phyloP scores from a whole-genome alignment of 2,888 invertebrate species.

The Mayetiola destructor region DNA sequence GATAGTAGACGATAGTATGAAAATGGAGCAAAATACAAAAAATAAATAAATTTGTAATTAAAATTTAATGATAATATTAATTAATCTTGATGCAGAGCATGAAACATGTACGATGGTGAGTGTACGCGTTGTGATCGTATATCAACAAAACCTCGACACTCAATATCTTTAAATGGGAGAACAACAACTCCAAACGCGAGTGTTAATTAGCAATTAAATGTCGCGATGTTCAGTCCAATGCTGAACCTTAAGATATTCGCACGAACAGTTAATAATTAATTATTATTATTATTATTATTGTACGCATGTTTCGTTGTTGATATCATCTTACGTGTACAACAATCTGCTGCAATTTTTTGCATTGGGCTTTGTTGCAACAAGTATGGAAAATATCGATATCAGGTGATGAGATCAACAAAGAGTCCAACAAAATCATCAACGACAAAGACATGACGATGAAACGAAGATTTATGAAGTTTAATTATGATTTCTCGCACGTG shows the following conservation, averaged over 20 bases:
- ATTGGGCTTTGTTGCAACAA: not conserved
- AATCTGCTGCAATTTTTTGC: not conserved
- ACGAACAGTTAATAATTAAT: too few relatives aligned
- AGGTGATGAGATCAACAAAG: not conserved
- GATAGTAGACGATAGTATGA: too few relatives aligned
- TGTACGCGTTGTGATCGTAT: not conserved
- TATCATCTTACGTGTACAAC: too few relatives aligned
- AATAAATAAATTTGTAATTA: slow-evolving; percentile 1
- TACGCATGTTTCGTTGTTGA: too few relatives aligned
- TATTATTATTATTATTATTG: too few relatives aligned
- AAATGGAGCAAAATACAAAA: too few relatives aligned
- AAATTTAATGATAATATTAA: slow-evolving; percentile 1
- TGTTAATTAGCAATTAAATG: slow-evolving; percentile 12
- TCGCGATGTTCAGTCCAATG: not conserved
- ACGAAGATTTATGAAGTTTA: slow-evolving; percentile 9
- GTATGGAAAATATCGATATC: not conserved
- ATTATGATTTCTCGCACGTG: not conserved
- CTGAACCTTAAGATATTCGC: too few relatives aligned
- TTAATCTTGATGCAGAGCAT: not conserved
- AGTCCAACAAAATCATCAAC: not conserved
- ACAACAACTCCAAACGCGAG: not conserved
- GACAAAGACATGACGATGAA: not conserved
- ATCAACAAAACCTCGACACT: too few relatives aligned
- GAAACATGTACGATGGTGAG: too few relatives aligned
- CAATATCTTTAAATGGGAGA: too few relatives aligned